These are phyloP conservation scores for Harpagoxenus sublaevis DNA, from an alignment of 2,888 invertebrate species.

Conservation along the genomic window DNA sequence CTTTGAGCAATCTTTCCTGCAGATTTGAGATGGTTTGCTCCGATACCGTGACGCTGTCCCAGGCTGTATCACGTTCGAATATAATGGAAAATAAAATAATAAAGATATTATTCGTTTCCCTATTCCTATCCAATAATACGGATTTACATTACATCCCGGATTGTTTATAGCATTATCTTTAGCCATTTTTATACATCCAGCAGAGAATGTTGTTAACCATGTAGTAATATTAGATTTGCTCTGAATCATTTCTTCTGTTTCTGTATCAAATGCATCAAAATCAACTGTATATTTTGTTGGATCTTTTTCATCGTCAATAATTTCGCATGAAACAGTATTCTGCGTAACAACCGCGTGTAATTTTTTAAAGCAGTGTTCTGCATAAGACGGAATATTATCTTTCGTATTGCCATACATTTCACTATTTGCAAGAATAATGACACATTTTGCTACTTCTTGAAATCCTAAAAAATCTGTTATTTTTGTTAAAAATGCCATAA, in stretches of 20 bases:
- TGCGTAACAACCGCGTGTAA: not conserved
- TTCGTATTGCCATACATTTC: not conserved
- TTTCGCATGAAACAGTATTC: constrained; percentile 6
- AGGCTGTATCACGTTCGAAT: not conserved
- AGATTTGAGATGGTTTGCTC: too few species aligned
- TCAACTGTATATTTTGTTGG: not conserved
- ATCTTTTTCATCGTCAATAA: not conserved
- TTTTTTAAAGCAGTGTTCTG: not conserved
- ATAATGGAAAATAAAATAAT: not conserved
- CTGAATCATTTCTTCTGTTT: not conserved
- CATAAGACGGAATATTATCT: constrained; percentile 1
- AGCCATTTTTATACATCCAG: not conserved
- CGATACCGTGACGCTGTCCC: too few species aligned
- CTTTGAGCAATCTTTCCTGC: too few species aligned
- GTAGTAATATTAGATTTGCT: not conserved
- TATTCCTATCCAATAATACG: not conserved
- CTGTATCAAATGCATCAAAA: not conserved
- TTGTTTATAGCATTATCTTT: not conserved
- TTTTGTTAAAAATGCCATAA: not conserved
- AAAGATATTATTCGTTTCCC: not conserved
- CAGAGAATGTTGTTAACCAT: not conserved
- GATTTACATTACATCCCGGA: not conserved
- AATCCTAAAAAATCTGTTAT: not conserved
- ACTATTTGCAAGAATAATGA: not conserved
- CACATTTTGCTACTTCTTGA: not conserved